These are phyloP conservation scores for Canis aureus DNA, from an alignment of 2,113 vertebrate species.

Conservation along the genomic window DNA sequence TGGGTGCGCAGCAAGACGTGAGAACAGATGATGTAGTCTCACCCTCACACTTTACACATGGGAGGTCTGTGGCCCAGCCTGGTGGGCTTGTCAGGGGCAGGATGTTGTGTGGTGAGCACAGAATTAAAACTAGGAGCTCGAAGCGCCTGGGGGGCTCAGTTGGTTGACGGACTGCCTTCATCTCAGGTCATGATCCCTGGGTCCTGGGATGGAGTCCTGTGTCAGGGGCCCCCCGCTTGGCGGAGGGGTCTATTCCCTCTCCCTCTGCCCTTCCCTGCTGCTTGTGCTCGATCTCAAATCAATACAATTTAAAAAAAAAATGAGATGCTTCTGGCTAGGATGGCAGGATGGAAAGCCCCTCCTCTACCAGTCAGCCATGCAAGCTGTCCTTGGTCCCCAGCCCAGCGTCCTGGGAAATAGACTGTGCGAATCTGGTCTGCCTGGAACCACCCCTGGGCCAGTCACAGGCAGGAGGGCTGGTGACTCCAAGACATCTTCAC, in stretches of 20 bases:
- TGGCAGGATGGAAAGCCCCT: background rate
- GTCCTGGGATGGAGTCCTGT: too few species aligned
- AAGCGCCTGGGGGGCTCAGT: too few species aligned
- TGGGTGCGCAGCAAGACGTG: background rate
- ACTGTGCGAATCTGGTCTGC: too few species aligned
- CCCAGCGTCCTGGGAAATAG: background rate
- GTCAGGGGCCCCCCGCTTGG: too few species aligned
- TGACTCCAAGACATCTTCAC: background rate
- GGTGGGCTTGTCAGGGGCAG: background rate
- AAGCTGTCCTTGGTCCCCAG: background rate
- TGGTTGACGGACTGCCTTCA: too few species aligned
- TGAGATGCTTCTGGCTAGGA: background rate
- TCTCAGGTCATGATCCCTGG: too few species aligned
- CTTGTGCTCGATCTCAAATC: too few species aligned
- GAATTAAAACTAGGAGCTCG: background rate
- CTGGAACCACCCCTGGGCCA: background rate
- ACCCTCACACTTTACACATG: background rate
- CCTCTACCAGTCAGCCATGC: too few species aligned
- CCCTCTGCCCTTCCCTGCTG: too few species aligned
- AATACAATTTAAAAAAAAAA: too few species aligned
- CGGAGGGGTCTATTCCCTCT: too few species aligned
- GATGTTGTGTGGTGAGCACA: background rate
- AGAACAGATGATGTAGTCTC: background rate
- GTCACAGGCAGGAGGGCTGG: background rate
- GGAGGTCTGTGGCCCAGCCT: background rate